Base-by-base conservation (phyloP, 2,113 vertebrate species). In the Cygnus buccinator region DNA sequence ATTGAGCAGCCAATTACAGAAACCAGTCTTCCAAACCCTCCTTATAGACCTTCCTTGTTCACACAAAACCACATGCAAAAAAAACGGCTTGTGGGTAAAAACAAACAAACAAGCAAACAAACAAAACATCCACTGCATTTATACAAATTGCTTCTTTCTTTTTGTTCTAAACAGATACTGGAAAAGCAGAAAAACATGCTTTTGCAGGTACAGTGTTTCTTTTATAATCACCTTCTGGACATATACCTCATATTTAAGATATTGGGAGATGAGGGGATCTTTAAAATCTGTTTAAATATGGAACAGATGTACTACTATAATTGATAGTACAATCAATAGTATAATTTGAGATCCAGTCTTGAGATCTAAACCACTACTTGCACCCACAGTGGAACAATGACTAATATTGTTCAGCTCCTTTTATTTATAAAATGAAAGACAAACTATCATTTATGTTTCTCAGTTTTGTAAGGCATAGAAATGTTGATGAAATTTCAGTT, bases 361-460 rank as follows among this genome's bases (percentile, higher is more conserved):
- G 33, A 73, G 10, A 59, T 70, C 20, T 57, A 91, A 83, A 48
- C 5, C 2, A 77, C 44, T 70, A 84, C 28, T 77, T 85, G 35
- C 11, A 77, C 28, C 13, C 21, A 66, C 22, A 73, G 25, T 28
- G 9, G 37, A 82, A 77, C 12, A 89, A 71, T 8, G 16, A 31
- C 9, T 66, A 63, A 37, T 5, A 37, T n/a, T 73, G 17, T 80
- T 73, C 13, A 46, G 4, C 6, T 77, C 9, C 3, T 78, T 88
- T 85, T 71, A 80, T 22, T 55, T 12, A 79, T 46, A 87, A 89
- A 95, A 89, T 41, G 10, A 58, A 54, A 76, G 22, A 62, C 66
- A 66, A 74, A 52, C 28, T 74, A 22, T 21, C 35, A 70, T n/a
- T 41, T 39, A 67, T 43, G 5, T 28, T 94, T 92, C 17, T 78